These are phyloP conservation scores for Cisticola juncidis DNA, from an alignment of 2,113 vertebrate genomes.

Conservation along the genomic window DNA sequence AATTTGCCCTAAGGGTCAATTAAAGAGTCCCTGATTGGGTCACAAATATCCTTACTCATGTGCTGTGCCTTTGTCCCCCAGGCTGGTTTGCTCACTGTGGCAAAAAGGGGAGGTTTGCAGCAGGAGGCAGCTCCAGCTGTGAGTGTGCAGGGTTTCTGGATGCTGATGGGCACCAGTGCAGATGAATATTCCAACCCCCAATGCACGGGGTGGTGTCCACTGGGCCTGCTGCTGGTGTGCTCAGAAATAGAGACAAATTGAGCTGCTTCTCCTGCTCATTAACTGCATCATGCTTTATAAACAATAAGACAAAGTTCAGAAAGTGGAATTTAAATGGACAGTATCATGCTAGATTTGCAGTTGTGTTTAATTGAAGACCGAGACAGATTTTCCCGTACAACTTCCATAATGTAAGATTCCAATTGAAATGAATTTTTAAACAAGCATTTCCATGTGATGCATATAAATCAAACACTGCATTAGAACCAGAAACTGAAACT, in stretches of 20 bases:
- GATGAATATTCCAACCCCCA: neutral
- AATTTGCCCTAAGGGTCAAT: neutral
- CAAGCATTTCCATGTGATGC: neutral
- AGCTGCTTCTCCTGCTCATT: constrained; percentile 20
- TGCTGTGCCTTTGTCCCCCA: neutral
- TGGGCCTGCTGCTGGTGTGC: constrained; percentile 4
- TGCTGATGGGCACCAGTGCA: neutral
- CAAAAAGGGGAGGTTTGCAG: neutral
- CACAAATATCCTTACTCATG: neutral
- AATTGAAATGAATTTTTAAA: constrained; percentile 21
- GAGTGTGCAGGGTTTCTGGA: neutral
- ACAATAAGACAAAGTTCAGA: neutral
- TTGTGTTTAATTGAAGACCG: neutral
- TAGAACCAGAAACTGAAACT: constrained; percentile 4
- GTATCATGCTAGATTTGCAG: neutral
- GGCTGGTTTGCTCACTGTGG: neutral
- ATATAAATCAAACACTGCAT: constrained; percentile 9
- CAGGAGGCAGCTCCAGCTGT: neutral
- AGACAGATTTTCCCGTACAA: neutral
- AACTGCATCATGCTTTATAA: constrained; percentile 22
- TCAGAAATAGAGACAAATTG: constrained; percentile 58
- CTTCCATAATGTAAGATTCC: constrained; percentile 4
- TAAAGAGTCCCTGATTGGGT: neutral
- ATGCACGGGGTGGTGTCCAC: neutral
- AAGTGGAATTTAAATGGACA: neutral